Conservation (phyloP, 2,888 invertebrate genomes). For the Apodemia mormo region DNA sequence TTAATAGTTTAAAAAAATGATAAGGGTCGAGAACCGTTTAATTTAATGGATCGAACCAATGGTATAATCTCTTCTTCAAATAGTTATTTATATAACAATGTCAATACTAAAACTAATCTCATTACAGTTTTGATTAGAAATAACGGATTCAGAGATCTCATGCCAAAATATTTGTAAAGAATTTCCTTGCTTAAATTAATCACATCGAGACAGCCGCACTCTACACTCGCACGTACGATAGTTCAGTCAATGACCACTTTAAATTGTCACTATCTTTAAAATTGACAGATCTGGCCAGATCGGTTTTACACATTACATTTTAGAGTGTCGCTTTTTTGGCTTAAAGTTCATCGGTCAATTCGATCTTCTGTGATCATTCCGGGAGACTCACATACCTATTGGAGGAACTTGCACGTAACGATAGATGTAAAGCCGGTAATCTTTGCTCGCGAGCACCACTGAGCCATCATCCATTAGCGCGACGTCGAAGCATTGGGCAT, state of each 20-base stretch:
- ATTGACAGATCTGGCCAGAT: conserved; percentile 69
- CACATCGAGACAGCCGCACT: conserved; percentile 74
- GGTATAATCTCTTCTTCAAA: conserved; percentile 75
- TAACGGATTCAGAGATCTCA: conserved; percentile 74
- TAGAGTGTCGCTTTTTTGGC: conserved; percentile 59
- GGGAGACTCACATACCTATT: conserved; percentile 86
- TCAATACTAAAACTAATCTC: conserved; percentile 81
- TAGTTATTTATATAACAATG: conserved; percentile 80
- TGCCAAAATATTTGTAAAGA: conserved; percentile 61
- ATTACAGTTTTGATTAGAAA: conserved; percentile 77
- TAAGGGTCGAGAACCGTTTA: conserved; percentile 77
- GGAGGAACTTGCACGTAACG: conserved; percentile 98
- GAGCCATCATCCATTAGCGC: conserved; percentile 99
- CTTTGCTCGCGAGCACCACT: conserved; percentile 99
- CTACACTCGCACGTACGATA: conserved; percentile 66
- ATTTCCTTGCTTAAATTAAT: conserved; percentile 64
- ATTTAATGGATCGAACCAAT: conserved; percentile 67
- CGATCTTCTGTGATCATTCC: conserved; percentile 68
- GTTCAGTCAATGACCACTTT: conserved; percentile 54
- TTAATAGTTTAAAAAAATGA: conserved; percentile 80
- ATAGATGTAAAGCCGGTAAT: conserved; percentile 99
- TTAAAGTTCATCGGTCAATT: conserved; percentile 69
- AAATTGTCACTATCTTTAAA: conserved; percentile 62
- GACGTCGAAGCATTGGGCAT: conserved; percentile 99
- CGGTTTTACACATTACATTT: conserved; percentile 50